Evolutionary conservation across 2,797 vertebrate genomes (phyloP).

Genomic region (Acridotheres tristis): DNA sequence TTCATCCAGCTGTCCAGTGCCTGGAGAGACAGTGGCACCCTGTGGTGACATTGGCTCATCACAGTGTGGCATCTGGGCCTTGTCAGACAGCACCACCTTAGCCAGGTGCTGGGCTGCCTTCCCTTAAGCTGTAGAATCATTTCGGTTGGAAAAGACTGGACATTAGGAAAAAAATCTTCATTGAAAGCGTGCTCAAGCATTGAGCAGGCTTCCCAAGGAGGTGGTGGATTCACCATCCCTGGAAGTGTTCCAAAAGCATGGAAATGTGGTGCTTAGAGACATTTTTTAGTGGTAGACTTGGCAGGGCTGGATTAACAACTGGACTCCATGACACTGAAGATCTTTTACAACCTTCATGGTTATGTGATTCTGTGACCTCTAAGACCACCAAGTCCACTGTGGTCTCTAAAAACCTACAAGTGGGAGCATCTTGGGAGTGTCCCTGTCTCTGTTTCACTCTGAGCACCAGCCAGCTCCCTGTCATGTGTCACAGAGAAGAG

Average conservation of each 20-base stretch:
- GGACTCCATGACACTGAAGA: neutral
- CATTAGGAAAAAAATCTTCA: neutral
- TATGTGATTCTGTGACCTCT: neutral
- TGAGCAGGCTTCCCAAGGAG: neutral
- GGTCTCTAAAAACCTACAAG: neutral
- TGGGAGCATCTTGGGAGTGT: neutral
- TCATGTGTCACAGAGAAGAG: neutral
- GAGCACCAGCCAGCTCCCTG: neutral
- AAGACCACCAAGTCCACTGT: neutral
- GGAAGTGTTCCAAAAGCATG: neutral
- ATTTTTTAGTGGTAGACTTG: neutral
- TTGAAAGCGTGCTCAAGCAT: neutral
- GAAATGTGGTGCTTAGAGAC: neutral
- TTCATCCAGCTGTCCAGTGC: neutral
- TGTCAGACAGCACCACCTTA: neutral
- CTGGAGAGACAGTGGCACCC: slow-evolving; percentile 16
- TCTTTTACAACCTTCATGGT: neutral
- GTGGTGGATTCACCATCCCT: neutral
- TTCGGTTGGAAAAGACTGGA: neutral
- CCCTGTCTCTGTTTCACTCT: neutral
- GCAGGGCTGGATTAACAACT: neutral
- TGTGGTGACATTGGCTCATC: neutral
- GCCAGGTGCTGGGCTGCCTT: neutral
- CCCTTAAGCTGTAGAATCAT: neutral
- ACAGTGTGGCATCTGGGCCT: neutral